These are phyloP conservation scores for Ceratina calcarata DNA, from an alignment of 1,140 invertebrate species.

Conservation along the genomic window DNA sequence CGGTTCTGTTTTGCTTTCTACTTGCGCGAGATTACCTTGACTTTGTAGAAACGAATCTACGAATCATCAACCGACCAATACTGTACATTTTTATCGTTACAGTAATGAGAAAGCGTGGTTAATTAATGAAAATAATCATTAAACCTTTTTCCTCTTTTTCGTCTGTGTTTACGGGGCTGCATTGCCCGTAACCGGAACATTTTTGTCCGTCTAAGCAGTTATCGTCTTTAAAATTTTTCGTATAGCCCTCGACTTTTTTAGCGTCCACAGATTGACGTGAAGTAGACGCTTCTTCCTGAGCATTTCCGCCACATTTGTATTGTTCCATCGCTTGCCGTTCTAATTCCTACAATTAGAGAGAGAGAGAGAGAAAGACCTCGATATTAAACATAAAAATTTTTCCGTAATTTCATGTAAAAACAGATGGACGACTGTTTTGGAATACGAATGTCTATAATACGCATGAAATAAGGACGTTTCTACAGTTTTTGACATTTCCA, in stretches of 20 bases:
- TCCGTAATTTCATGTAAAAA: too few relatives aligned
- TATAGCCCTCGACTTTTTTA: background rate
- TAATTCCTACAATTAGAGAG: constrained; percentile 66
- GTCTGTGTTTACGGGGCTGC: constrained; percentile 46
- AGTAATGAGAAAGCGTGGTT: too few relatives aligned
- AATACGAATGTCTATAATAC: too few relatives aligned
- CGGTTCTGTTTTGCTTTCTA: constrained; percentile 40
- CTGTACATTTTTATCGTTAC: background rate
- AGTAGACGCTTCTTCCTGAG: background rate
- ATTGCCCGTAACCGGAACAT: constrained; percentile 67
- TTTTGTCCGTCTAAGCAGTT: constrained; percentile 51
- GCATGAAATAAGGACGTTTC: too few relatives aligned
- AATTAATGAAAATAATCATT: background rate
- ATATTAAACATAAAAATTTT: too few relatives aligned
- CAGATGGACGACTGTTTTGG: too few relatives aligned
- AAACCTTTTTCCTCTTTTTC: constrained; percentile 47
- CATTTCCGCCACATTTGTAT: constrained; percentile 61
- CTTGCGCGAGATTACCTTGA: constrained; percentile 50
- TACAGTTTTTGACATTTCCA: too few relatives aligned
- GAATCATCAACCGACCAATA: background rate
- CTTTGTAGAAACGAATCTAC: constrained; percentile 46
- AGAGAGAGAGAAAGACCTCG: too few relatives aligned
- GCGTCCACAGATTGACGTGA: background rate
- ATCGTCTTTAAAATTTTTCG: constrained; percentile 12
- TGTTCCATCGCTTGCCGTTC: constrained; percentile 75